These are phyloP conservation scores for Gasterosteus aculeatus DNA, from an alignment of 2,113 vertebrate genomes.

Conservation along the genomic window DNA sequence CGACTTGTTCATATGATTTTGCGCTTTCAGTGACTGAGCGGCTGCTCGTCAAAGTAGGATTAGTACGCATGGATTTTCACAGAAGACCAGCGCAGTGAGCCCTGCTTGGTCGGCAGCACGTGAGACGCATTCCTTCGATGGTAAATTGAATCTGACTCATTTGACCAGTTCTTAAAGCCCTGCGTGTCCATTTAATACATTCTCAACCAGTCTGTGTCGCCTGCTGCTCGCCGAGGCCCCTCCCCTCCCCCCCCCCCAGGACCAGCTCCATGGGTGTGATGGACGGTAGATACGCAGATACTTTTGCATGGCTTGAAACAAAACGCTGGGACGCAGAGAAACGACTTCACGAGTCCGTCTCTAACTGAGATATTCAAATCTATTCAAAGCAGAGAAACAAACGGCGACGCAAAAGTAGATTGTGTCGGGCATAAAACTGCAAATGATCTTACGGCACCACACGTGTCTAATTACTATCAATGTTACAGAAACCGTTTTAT, in stretches of 20 bases:
- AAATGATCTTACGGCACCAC: neutral
- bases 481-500: neutral
- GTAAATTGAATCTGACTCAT: neutral
- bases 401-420: neutral
- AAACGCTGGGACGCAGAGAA: slow-evolving; percentile 14
- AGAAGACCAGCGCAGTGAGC: neutral
- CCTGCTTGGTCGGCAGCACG: too few species aligned
- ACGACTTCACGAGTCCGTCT: neutral
- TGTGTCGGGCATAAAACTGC: neutral
- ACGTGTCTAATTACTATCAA: neutral
- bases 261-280: neutral
- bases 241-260: neutral
- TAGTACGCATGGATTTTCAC: slow-evolving; percentile 8
- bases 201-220: neutral
- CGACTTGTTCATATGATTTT: neutral
- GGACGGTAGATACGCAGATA: neutral
- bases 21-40: neutral
- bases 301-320: slow-evolving; percentile 14
- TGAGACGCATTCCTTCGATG: too few species aligned
- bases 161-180: neutral
- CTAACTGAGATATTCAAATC: slow-evolving; percentile 66
- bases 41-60: neutral
- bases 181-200: neutral
- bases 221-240: neutral
- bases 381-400: slow-evolving; percentile 50